A percentile compares a stretch with the other conserved stretches of the same genome.
Conservation (phyloP, 1,140 invertebrate genomes). For the Hyles vespertilio region DNA sequence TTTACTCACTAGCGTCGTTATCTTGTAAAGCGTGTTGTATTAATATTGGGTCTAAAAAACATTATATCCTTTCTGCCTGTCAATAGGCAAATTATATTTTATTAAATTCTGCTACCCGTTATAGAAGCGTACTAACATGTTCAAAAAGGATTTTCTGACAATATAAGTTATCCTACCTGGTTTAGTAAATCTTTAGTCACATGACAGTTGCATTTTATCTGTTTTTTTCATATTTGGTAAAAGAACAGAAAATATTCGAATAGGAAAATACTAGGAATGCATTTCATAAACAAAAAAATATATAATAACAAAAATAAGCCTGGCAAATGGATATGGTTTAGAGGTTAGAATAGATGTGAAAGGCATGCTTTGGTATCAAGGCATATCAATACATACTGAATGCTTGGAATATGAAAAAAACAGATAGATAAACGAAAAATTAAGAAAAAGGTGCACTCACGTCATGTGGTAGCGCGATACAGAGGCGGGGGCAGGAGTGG, state of each 20-base stretch:
- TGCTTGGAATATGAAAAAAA: constrained; percentile 1
- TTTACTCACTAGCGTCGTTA: constrained; percentile 4
- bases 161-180: background rate
- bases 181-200: background rate
- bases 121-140: background rate
- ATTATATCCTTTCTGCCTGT: constrained; percentile 2
- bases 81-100: constrained; percentile 1
- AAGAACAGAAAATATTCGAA: no score
- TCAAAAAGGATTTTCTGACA: background rate
- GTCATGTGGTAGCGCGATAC: constrained; percentile 71
- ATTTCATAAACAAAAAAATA: no score
- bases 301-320: no score
- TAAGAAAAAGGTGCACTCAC: constrained; percentile 41
- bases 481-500: constrained; percentile 66
- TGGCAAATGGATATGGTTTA: no score
- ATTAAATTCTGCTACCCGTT: constrained; percentile 1
- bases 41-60: constrained; percentile 4
- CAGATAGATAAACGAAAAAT: background rate
- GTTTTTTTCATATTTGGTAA: no score
- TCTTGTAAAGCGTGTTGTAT: constrained; percentile 1
- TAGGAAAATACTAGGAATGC: no score
- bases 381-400: background rate
- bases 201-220: no score
- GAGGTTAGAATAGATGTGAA: no score
- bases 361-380: no score